These are phyloP conservation scores for Eulithis prunata DNA, from an alignment of 2,888 invertebrate genomes.

Conservation along the genomic window DNA sequence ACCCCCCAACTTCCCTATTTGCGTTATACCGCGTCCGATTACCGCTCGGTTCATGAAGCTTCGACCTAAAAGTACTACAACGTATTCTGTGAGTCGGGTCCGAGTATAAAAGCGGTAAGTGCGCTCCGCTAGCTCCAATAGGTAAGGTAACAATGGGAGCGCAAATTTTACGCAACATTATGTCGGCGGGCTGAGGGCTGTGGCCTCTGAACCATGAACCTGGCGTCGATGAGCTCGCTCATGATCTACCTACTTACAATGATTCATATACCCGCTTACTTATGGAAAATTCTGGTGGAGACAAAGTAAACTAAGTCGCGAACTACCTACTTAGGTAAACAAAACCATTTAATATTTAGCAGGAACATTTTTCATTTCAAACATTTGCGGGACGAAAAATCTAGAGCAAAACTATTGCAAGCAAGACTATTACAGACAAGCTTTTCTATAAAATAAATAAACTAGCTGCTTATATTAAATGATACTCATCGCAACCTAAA, in stretches of 20 bases:
- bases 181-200: constrained; percentile 50
- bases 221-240: constrained; percentile 21
- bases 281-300: not conserved
- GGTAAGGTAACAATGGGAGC: constrained; percentile 68
- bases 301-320: not conserved
- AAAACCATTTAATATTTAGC: no score
- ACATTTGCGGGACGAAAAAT: no score
- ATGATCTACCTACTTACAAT: constrained; percentile 9
- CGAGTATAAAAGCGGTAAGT: constrained; percentile 32
- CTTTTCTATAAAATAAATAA: no score
- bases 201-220: constrained; percentile 39
- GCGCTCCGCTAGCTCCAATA: constrained; percentile 43
- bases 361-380: no score
- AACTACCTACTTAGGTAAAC: no score
- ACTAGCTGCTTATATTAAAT: no score
- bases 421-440: no score
- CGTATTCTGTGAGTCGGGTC: constrained; percentile 21
- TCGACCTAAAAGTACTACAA: constrained; percentile 1
- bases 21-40: constrained; percentile 16
- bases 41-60: constrained; percentile 22
- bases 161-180: constrained; percentile 82
- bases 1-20: constrained; percentile 1
- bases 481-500: not conserved
- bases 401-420: no score
- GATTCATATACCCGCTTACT: constrained; percentile 25